Evolutionary conservation across 2,888 invertebrate species (phyloP).

Genomic region (Erebia ligea): DNA sequence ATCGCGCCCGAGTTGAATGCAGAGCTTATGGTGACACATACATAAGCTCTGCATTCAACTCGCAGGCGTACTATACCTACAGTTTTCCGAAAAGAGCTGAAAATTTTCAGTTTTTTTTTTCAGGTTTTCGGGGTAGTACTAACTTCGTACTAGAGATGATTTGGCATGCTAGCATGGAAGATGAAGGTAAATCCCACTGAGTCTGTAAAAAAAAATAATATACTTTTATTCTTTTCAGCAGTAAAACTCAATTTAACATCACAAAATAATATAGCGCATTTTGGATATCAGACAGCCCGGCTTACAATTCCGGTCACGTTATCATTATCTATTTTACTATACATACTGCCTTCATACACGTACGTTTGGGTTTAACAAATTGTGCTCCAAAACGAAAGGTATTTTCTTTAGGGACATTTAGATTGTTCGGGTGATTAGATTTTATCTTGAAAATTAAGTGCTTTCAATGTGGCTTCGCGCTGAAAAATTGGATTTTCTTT

Average conservation of each 20-base stretch:
- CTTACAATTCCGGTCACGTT: constrained; percentile 20
- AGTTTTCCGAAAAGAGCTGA: too few relatives aligned
- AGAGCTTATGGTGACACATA: too few relatives aligned
- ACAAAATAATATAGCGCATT: constrained; percentile 11
- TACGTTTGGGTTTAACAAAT: constrained; percentile 33
- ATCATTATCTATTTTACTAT: constrained; percentile 25
- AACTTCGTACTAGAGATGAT: too few relatives aligned
- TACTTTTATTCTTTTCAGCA: neutral
- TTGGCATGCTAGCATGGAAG: neutral
- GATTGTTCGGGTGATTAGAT: constrained; percentile 36
- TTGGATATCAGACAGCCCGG: constrained; percentile 6
- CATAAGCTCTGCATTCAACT: too few relatives aligned
- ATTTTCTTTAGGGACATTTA: constrained; percentile 38
- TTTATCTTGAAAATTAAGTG: constrained; percentile 39
- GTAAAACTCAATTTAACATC: constrained; percentile 16
- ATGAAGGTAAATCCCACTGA: neutral
- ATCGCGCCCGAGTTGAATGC: too few relatives aligned
- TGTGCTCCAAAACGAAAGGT: constrained; percentile 30
- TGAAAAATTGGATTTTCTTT: constrained; percentile 30
- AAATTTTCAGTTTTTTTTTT: too few relatives aligned
- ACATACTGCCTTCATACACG: constrained; percentile 13
- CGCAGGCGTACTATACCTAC: too few relatives aligned
- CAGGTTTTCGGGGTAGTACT: too few relatives aligned
- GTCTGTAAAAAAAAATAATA: constrained; percentile 3
- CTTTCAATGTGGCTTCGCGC: constrained; percentile 33